Conservation (phyloP, 2,888 invertebrate species). For the Brenthis daphne region DNA sequence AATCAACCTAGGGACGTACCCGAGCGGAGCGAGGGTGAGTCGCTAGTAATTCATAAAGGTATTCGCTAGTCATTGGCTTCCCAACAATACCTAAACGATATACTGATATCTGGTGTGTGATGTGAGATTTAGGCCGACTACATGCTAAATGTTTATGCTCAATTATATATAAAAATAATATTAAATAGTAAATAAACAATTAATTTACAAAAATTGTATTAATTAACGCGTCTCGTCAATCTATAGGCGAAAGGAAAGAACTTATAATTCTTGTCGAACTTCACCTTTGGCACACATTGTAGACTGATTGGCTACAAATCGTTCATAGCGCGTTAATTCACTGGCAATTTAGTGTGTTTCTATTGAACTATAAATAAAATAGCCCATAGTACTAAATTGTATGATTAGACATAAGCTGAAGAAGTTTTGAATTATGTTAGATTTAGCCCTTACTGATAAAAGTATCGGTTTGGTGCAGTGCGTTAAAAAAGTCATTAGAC, state of each 20-base stretch:
- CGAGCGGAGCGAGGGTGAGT: too few relatives aligned
- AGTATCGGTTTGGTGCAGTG: conserved; percentile 1
- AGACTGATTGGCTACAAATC: conserved; percentile 17
- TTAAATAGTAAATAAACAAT: too few relatives aligned
- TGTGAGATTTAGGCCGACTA: too few relatives aligned
- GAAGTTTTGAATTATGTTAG: too few relatives aligned
- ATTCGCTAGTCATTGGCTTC: conserved; percentile 28
- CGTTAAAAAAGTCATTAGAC: neutral
- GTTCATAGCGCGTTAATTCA: neutral
- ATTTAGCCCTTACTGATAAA: neutral
- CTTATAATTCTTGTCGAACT: neutral
- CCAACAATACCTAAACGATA: conserved; percentile 13
- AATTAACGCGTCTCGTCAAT: neutral
- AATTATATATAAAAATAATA: conserved; percentile 8
- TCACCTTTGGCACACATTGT: conserved; percentile 7
- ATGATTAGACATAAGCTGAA: neutral
- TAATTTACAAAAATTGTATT: too few relatives aligned
- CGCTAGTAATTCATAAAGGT: neutral
- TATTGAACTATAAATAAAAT: conserved; percentile 7
- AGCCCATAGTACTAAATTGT: conserved; percentile 10
- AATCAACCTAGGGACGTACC: too few relatives aligned
- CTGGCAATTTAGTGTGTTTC: neutral
- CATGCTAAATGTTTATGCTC: too few relatives aligned
- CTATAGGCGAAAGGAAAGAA: neutral
- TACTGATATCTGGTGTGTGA: too few relatives aligned